Evolutionary conservation across 1,140 invertebrate species (phyloP).

Genomic region (Trinorchestia longiramus): DNA sequence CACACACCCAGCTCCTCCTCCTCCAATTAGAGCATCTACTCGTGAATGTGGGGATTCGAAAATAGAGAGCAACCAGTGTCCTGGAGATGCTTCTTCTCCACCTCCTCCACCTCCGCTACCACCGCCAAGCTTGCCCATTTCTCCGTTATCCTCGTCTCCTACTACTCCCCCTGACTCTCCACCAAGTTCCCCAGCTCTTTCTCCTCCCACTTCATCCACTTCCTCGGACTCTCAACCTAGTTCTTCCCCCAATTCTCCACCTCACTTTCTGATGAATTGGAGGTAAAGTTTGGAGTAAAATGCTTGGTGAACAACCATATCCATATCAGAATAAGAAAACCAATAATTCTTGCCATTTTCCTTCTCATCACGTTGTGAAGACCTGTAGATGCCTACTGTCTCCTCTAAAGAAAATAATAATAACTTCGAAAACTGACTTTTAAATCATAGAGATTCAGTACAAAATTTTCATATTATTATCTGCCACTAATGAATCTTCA

Average conservation of each 20-base stretch:
- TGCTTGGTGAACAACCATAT: background rate
- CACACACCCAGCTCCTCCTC: constrained; percentile 1
- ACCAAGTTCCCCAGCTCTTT: constrained; percentile 36
- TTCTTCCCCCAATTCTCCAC: constrained; percentile 35
- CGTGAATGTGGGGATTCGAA: background rate
- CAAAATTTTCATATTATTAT: background rate
- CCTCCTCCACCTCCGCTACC: constrained; percentile 9
- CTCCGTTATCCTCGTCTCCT: constrained; percentile 8
- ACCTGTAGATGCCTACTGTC: background rate
- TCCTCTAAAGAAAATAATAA: background rate
- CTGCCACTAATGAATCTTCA: background rate
- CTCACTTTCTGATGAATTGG: constrained; percentile 31
- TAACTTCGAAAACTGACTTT: background rate
- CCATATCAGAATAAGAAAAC: constrained; percentile 8
- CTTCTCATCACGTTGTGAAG: background rate
- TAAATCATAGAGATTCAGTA: background rate
- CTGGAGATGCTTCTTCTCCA: background rate
- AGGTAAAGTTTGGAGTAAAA: background rate
- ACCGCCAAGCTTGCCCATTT: constrained; percentile 29
- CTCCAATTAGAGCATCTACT: background rate
- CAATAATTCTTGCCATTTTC: background rate
- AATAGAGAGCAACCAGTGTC: background rate
- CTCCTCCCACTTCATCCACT: constrained; percentile 31
- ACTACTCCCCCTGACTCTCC: constrained; percentile 23
- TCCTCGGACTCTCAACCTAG: constrained; percentile 21